A percentile compares a stretch with the other conserved stretches of the same genome.
These are phyloP conservation scores for Protaetia brevitarsis DNA, from an alignment of 1,140 invertebrate species.

Conservation along the genomic window DNA sequence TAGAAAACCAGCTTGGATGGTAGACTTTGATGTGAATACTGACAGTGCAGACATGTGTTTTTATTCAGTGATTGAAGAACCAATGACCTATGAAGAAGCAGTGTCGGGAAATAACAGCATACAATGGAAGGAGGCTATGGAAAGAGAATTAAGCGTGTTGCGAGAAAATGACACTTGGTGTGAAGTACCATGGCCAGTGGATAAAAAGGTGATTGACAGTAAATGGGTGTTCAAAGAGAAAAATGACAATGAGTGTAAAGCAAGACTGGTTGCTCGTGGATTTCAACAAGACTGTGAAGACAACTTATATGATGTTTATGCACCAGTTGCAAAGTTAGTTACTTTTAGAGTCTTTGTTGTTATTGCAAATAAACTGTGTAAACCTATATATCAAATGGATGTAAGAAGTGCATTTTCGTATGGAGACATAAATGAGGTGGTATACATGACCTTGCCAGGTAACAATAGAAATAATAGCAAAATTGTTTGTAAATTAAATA, in stretches of 20 bases:
- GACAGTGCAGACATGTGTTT: not conserved
- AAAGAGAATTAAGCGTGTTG: slow-evolving; percentile 20
- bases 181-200: not conserved
- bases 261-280: slow-evolving; percentile 26
- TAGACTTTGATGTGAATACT: slow-evolving; percentile 17
- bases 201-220: slow-evolving; percentile 29
- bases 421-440: slow-evolving; percentile 43
- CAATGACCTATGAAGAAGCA: slow-evolving; percentile 5
- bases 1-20: slow-evolving; percentile 15
- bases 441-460: slow-evolving; percentile 45
- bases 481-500: slow-evolving; percentile 9
- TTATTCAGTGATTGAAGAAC: too few species aligned
- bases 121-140: slow-evolving; percentile 24
- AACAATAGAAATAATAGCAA: slow-evolving; percentile 31
- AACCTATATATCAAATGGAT: slow-evolving; percentile 46
- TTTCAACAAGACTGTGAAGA: slow-evolving; percentile 18
- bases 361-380: slow-evolving; percentile 21
- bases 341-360: slow-evolving; percentile 30
- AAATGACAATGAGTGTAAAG: slow-evolving; percentile 22
- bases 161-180: slow-evolving; percentile 17
- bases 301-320: slow-evolving; percentile 29
- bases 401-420: slow-evolving; percentile 48
- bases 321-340: slow-evolving; percentile 32
- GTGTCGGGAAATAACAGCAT: not conserved
- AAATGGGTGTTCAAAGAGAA: slow-evolving; percentile 38